These are phyloP conservation scores for Stenodera caucasica DNA, from an alignment of 2,888 invertebrate species.

Conservation along the genomic window DNA sequence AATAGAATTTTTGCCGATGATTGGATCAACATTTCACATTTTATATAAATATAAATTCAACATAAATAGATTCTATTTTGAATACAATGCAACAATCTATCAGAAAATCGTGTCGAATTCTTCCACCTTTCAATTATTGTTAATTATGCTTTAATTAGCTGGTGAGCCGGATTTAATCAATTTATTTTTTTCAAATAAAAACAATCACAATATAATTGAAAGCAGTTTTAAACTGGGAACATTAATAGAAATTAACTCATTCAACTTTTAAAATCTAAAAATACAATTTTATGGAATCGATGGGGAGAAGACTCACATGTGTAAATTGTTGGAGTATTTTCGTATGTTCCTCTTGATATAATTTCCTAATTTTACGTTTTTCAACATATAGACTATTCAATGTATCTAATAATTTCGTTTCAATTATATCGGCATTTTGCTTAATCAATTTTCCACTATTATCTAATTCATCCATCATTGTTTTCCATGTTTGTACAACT, in stretches of 20 bases:
- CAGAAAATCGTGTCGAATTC: neutral
- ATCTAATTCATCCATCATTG: slow-evolving; percentile 88
- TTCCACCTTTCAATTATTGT: neutral
- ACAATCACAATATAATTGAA: too few relatives aligned
- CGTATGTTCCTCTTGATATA: slow-evolving; percentile 86
- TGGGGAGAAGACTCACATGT: slow-evolving; percentile 66
- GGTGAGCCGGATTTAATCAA: too few relatives aligned
- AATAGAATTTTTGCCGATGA: neutral
- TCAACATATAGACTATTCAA: slow-evolving; percentile 81
- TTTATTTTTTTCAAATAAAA: too few relatives aligned
- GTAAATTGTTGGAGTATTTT: slow-evolving; percentile 80
- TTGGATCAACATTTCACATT: neutral
- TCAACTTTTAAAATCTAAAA: slow-evolving; percentile 16
- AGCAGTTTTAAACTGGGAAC: too few relatives aligned
- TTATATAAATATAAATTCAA: neutral
- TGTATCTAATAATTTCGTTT: slow-evolving; percentile 79
- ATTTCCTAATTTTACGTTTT: slow-evolving; percentile 81
- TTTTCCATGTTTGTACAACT: slow-evolving; percentile 75
- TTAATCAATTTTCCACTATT: slow-evolving; percentile 79
- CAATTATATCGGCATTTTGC: slow-evolving; percentile 83
- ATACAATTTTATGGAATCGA: neutral
- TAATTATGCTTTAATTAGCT: neutral
- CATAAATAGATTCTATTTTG: neutral
- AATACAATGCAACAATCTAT: neutral
- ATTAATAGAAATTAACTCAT: slow-evolving; percentile 13